A percentile compares a stretch with the other conserved stretches of the same genome.
Conservation (phyloP, 2,888 invertebrate species). For the Brachyptera putata region DNA sequence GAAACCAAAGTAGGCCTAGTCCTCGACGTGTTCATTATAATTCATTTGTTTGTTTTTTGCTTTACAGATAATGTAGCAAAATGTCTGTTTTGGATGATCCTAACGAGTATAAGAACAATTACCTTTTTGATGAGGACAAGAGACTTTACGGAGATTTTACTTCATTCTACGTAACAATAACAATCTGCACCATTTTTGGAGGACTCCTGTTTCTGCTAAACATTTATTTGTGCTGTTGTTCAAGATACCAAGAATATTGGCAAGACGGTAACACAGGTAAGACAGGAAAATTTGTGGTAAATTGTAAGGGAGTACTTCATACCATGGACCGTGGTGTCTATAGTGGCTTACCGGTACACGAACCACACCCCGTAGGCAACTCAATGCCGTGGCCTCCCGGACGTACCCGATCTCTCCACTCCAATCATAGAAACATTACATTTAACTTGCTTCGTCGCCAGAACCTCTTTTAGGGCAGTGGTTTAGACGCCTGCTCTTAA, state of each 20-base stretch:
- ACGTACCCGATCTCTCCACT: too few relatives aligned
- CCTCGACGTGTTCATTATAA: not conserved
- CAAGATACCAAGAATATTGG: constrained; percentile 76
- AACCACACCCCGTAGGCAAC: too few relatives aligned
- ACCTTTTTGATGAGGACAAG: constrained; percentile 19
- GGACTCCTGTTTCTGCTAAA: constrained; percentile 69
- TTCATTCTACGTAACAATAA: constrained; percentile 78
- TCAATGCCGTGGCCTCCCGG: too few relatives aligned
- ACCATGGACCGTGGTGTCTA: too few relatives aligned
- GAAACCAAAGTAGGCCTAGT: too few relatives aligned
- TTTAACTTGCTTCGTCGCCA: too few relatives aligned
- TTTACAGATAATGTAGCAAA: constrained; percentile 9
- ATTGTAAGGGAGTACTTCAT: too few relatives aligned
- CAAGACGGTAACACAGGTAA: constrained; percentile 73
- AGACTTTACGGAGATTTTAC: constrained; percentile 67
- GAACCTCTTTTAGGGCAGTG: too few relatives aligned
- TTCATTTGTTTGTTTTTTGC: not conserved
- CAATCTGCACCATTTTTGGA: constrained; percentile 69
- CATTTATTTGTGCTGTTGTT: constrained; percentile 75
- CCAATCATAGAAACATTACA: too few relatives aligned
- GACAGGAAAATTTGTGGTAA: constrained; percentile 20
- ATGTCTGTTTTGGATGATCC: constrained; percentile 22
- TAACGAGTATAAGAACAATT: constrained; percentile 20
- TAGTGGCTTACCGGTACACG: too few relatives aligned
- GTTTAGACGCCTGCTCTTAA: too few relatives aligned